Base-by-base conservation (phyloP, 2,113 vertebrate species). In the Typhlomys cinereus region DNA sequence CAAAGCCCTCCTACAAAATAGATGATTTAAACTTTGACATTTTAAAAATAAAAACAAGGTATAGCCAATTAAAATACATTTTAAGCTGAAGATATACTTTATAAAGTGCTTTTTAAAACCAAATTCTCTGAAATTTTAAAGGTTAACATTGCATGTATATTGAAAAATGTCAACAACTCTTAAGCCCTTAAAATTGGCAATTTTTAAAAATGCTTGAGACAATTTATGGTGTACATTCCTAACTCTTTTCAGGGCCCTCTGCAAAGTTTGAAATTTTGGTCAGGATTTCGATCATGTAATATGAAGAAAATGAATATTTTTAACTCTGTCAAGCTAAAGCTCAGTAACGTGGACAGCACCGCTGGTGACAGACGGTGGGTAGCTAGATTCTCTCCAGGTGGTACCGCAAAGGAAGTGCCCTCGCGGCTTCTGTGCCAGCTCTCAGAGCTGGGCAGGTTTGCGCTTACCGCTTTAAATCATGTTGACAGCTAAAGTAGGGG, bases 31-130 rank as follows among this genome's bases (percentile, higher is more conserved):
- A 66, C n/a, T 13, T 83, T 78, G 25, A 59, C 46, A 44, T 70
- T 69, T 91, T 76, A 83, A 88, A 92, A 93, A 86, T 12, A 66
- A 88, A 90, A 90, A 73, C 39, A 79, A 88, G 86, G 57, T 50
- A 12, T 52, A 78, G 50, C 44, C 69, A 76, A 57, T 25, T 67
- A 85, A 67, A 88, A 66, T 39, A 80, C n/a, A 78, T 52, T 91
- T 91, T 64, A 84, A 86, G 76, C 61, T 91, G 41, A 90, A 79
- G 29, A 52, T 44, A 83, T 39, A 62, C 1, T 83, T 7, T 44
- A 83, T 95, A 80, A 96, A 95, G 88, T 85, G 81, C 91, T 91
- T 91, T 48, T 46, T 84, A 50, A 75, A 75, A 25, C 57, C 64
- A 67, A 78, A 46, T 95, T 75, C 29, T 91, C 52, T 91, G 29